A percentile compares a stretch with the other conserved stretches of the same genome.
phyloP scores from a whole-genome alignment of 2,888 invertebrate genomes.

The Coenonympha glycerion region DNA sequence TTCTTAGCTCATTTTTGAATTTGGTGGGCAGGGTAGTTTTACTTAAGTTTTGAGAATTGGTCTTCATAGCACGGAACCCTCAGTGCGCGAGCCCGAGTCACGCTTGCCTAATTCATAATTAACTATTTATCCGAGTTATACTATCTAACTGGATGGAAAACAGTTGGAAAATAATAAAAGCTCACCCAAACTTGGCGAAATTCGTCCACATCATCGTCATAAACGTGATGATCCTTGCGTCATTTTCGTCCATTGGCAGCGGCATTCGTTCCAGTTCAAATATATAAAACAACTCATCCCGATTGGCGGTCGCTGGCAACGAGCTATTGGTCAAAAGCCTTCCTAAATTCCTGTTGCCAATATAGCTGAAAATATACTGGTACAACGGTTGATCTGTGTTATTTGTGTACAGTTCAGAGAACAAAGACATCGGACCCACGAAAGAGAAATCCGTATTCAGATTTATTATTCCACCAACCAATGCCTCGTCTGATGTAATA shows the following conservation, averaged over 20 bases:
- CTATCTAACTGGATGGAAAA: no score
- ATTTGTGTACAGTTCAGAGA: slow-evolving; percentile 54
- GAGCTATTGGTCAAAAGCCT: slow-evolving; percentile 58
- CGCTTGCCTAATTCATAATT: no score
- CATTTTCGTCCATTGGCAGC: slow-evolving; percentile 59
- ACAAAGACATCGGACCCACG: slow-evolving; percentile 60
- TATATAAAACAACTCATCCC: slow-evolving; percentile 60
- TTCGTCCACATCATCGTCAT: slow-evolving; percentile 73
- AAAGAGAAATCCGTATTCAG: slow-evolving; percentile 60
- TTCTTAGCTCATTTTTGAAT: no score
- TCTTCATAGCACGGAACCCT: no score
- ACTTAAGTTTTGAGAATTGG: no score
- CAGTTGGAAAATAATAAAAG: slow-evolving; percentile 5
- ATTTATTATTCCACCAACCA: slow-evolving; percentile 62
- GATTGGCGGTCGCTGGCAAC: slow-evolving; percentile 53
- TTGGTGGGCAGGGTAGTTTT: no score
- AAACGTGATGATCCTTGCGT: slow-evolving; percentile 61
- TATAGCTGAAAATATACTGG: slow-evolving; percentile 58
- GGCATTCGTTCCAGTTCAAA: slow-evolving; percentile 61
- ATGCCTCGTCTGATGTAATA: slow-evolving; percentile 48
- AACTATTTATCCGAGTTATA: no score
- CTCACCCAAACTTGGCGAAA: slow-evolving; percentile 68
- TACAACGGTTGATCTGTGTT: slow-evolving; percentile 45
- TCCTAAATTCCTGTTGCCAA: slow-evolving; percentile 61
- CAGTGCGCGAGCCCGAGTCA: no score